phyloP scores from a whole-genome alignment of 1,140 invertebrate species.

The Pentalonia nigronervosa region DNA sequence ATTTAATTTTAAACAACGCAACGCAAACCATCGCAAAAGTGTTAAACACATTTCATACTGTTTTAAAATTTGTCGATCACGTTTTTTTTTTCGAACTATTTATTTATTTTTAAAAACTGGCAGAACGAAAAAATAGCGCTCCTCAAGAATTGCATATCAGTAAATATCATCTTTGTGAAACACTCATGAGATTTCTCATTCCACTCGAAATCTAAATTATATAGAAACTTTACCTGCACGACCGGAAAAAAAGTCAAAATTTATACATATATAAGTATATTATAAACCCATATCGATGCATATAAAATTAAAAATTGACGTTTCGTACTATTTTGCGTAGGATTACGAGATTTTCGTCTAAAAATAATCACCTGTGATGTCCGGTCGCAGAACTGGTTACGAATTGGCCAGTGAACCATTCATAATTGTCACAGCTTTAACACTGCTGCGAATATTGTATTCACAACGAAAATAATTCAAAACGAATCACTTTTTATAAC shows the following conservation, averaged over 20 bases:
- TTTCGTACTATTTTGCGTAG: background rate
- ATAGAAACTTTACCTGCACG: background rate
- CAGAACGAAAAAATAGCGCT: too few relatives aligned
- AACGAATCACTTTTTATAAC: background rate
- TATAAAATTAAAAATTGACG: background rate
- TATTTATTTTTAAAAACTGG: background rate
- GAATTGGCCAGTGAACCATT: background rate
- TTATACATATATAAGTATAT: background rate
- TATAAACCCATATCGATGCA: background rate
- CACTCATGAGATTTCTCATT: background rate
- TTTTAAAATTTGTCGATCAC: background rate
- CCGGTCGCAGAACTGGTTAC: constrained; percentile 1
- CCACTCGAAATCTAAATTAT: background rate
- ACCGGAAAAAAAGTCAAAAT: background rate
- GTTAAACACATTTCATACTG: background rate
- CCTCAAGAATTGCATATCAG: too few relatives aligned
- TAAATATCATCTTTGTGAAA: background rate
- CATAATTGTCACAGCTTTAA: constrained; percentile 9
- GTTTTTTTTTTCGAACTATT: background rate
- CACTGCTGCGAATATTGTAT: background rate
- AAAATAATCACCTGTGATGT: background rate
- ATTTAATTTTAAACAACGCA: background rate
- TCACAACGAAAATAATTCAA: constrained; percentile 15
- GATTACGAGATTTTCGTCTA: background rate
- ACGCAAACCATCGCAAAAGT: background rate